phyloP scores from a whole-genome alignment of 2,113 vertebrate species.

The Coryphaenoides rupestris region DNA sequence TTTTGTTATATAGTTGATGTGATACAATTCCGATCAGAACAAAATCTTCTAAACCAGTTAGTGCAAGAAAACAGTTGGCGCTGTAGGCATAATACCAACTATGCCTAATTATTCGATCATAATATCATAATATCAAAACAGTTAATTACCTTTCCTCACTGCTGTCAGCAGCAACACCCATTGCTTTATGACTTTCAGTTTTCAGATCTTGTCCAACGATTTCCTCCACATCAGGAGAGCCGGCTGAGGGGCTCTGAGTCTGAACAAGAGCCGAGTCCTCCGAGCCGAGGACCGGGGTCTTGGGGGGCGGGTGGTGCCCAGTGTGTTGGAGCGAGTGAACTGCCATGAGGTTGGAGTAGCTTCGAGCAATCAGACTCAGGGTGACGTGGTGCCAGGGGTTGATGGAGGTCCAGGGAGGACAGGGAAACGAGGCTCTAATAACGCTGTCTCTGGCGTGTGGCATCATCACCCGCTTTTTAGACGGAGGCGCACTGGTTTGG shows the following conservation, averaged over 20 bases:
- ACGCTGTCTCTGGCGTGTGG: slow-evolving; percentile 54
- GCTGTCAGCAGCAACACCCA: slow-evolving; percentile 16
- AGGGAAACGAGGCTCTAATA: slow-evolving; percentile 38
- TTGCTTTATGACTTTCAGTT: slow-evolving; percentile 24
- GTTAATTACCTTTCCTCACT: slow-evolving; percentile 51
- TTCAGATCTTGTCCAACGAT: slow-evolving; percentile 45
- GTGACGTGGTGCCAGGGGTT: slow-evolving; percentile 54
- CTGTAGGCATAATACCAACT: no score
- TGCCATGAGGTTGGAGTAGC: slow-evolving; percentile 57
- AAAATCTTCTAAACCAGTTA: no score
- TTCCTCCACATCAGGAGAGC: slow-evolving; percentile 26
- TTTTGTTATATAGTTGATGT: no score
- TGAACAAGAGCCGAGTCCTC: slow-evolving; percentile 45
- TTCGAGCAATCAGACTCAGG: slow-evolving; percentile 53
- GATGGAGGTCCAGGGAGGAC: slow-evolving; percentile 39
- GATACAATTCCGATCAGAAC: no score
- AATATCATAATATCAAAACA: neutral
- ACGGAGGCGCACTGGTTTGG: slow-evolving; percentile 1
- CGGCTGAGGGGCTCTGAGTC: slow-evolving; percentile 33
- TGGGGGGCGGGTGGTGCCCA: slow-evolving; percentile 38
- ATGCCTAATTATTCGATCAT: no score
- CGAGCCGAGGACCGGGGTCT: slow-evolving; percentile 37
- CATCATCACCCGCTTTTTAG: slow-evolving; percentile 32
- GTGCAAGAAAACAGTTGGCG: no score
- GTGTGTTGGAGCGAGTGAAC: slow-evolving; percentile 52